These are phyloP conservation scores for Chaetops frenatus DNA, from an alignment of 2,113 vertebrate genomes.

Conservation along the genomic window DNA sequence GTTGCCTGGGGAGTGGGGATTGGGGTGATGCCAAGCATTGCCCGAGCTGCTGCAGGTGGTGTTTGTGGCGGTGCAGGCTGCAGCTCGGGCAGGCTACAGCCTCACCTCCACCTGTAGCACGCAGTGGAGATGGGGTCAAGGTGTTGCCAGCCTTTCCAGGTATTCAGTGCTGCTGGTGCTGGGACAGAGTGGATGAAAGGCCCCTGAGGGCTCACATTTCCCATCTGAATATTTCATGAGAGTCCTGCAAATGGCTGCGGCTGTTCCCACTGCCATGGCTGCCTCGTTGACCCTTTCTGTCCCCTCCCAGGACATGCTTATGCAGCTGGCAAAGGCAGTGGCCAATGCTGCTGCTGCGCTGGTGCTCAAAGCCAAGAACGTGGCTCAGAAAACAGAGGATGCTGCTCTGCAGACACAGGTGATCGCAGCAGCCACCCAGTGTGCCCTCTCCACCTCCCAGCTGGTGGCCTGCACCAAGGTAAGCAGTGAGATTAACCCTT, in stretches of 20 bases:
- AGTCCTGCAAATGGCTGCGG: fast-evolving
- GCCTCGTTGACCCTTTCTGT: neutral
- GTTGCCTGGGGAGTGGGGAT: neutral
- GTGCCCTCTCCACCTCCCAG: conserved; percentile 94
- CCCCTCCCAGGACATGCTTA: conserved; percentile 84
- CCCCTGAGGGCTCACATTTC: neutral
- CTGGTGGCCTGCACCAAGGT: conserved; percentile 97
- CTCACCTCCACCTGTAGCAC: fast-evolving
- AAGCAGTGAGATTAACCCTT: neutral
- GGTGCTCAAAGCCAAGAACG: conserved; percentile 92
- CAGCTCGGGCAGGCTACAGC: neutral
- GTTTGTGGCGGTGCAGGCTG: neutral
- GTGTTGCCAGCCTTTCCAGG: neutral
- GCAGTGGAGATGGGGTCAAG: neutral
- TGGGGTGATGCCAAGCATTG: neutral
- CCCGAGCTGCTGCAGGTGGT: fast-evolving
- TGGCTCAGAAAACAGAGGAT: conserved; percentile 93
- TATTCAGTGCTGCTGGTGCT: neutral
- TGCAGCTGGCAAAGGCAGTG: conserved; percentile 94
- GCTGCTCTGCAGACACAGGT: conserved; percentile 86
- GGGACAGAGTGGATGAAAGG: neutral
- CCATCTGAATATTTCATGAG: neutral
- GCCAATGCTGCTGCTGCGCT: conserved; percentile 86
- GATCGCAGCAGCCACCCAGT: conserved; percentile 93
- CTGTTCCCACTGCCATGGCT: neutral